A percentile compares a stretch with the other conserved stretches of the same genome.
These are phyloP conservation scores for Strigops habroptila DNA, from an alignment of 2,113 vertebrate genomes.

Conservation along the genomic window DNA sequence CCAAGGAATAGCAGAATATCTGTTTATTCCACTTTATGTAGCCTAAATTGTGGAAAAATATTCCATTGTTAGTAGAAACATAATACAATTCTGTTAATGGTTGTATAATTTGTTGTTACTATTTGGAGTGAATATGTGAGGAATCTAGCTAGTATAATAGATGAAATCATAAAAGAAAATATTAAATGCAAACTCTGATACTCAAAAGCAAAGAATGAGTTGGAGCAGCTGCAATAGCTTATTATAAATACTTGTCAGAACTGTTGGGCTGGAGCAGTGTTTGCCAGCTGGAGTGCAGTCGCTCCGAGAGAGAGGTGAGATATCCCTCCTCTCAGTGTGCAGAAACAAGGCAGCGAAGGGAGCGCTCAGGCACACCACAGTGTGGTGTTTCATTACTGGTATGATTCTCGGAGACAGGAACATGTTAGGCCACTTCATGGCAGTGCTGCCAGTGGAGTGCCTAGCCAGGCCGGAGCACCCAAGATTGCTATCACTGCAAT, in stretches of 20 bases:
- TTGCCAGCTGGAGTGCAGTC: slow-evolving; percentile 28
- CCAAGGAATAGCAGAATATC: not conserved
- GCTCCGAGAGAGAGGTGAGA: not conserved
- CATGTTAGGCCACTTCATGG: not conserved
- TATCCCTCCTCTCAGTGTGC: not conserved
- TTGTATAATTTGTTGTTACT: slow-evolving; percentile 16
- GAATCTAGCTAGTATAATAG: not conserved
- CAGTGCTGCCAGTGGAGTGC: not conserved
- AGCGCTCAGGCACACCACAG: not conserved
- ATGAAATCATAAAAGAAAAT: slow-evolving; percentile 15
- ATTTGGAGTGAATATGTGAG: not conserved
- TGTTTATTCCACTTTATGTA: not conserved
- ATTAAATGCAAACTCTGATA: slow-evolving; percentile 19
- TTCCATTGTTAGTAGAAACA: not conserved
- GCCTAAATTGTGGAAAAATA: slow-evolving; percentile 20
- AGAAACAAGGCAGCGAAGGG: not conserved
- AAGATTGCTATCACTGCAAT: not conserved
- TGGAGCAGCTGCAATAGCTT: slow-evolving; percentile 18
- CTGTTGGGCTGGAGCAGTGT: not conserved
- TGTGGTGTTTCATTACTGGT: not conserved
- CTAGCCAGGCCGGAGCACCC: not conserved
- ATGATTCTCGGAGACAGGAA: not conserved
- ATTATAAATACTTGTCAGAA: slow-evolving; percentile 4
- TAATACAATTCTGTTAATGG: not conserved
- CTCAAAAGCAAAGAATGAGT: slow-evolving; percentile 10